Evolutionary conservation across 2,797 vertebrate genomes (phyloP).

Genomic region (Adrianichthys oophorus): DNA sequence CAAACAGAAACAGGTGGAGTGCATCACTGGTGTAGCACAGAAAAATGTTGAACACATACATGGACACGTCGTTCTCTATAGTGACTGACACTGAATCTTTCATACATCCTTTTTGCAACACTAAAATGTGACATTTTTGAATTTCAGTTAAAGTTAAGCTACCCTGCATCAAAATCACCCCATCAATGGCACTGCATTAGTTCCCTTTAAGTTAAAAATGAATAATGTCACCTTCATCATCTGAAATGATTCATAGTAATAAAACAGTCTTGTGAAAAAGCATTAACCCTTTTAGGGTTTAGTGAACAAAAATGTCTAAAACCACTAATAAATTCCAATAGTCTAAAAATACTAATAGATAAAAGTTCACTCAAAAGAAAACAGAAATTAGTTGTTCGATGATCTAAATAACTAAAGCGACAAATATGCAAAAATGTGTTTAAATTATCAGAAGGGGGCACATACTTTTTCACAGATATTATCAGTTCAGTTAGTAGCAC

Average conservation of each 20-base stretch:
- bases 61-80: not conserved
- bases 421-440: too few relatives aligned
- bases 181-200: not conserved
- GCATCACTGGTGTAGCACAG: constrained; percentile 24
- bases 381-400: too few relatives aligned
- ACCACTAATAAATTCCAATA: too few relatives aligned
- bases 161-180: not conserved
- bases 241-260: not conserved
- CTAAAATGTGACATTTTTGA: not conserved
- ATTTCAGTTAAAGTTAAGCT: not conserved
- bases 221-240: not conserved
- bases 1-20: constrained; percentile 34
- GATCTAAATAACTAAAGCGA: too few relatives aligned
- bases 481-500: not conserved
- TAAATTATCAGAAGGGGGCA: too few relatives aligned
- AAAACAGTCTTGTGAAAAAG: too few relatives aligned
- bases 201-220: not conserved
- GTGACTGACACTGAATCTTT: not conserved
- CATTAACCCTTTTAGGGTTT: too few relatives aligned
- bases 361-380: too few relatives aligned
- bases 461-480: not conserved
- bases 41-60: constrained; percentile 9
- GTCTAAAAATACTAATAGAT: too few relatives aligned
- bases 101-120: not conserved
- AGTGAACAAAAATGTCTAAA: too few relatives aligned